Percentiles rank a stretch among this genome's conserved stretches.
phyloP scores from a whole-genome alignment of 2,113 vertebrate species.

The Dasyprocta punctata region DNA sequence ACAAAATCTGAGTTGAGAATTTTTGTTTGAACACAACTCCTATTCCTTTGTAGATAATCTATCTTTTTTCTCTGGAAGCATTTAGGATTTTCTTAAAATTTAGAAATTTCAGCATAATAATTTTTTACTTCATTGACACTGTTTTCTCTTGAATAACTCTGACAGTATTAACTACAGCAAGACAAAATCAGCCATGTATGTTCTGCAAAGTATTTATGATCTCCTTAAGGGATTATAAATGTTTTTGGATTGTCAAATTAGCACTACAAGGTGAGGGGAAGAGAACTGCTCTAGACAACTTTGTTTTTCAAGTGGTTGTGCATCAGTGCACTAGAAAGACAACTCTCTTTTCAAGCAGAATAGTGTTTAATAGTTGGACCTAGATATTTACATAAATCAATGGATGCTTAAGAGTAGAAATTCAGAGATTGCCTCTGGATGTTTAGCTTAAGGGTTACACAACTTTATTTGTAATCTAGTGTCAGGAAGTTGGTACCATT shows the following conservation, averaged over 20 bases:
- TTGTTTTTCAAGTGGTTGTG: background rate
- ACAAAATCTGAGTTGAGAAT: background rate
- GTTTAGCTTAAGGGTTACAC: background rate
- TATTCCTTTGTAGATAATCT: constrained; percentile 8
- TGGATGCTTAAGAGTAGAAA: background rate
- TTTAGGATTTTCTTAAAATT: background rate
- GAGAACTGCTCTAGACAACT: background rate
- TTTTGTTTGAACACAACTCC: background rate
- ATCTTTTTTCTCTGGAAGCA: background rate
- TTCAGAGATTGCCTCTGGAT: background rate
- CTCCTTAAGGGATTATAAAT: background rate
- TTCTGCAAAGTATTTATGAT: background rate
- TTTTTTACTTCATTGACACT: constrained; percentile 10
- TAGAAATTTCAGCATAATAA: background rate
- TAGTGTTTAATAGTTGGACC: background rate
- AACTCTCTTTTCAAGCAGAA: background rate
- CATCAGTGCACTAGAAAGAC: background rate
- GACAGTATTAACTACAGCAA: background rate
- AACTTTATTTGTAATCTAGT: background rate
- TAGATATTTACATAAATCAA: background rate
- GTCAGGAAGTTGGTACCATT: background rate
- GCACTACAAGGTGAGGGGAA: background rate
- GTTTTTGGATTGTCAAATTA: background rate
- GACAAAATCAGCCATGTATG: constrained; percentile 3
- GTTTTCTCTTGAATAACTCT: background rate